Base-by-base conservation (phyloP, 1,140 invertebrate genomes). In the Magallana gigas region DNA sequence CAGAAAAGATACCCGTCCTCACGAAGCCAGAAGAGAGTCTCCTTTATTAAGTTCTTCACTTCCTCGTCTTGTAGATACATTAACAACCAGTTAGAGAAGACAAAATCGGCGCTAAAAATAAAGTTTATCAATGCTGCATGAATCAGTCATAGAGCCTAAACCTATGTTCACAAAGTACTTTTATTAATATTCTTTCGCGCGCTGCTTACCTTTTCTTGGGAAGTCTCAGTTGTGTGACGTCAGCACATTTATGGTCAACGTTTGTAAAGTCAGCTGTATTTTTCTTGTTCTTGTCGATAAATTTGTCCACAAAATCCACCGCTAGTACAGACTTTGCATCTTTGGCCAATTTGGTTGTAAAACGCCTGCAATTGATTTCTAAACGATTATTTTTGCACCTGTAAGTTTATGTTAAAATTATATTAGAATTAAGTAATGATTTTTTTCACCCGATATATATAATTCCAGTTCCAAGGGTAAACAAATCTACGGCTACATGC, bases 21-120 rank as follows among this genome's bases (percentile, higher is more conserved):
- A 84, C 93, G 93, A 9, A 96, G 92, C 96, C 96, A 96, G 59
- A 89, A 85, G 6, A 96, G 89, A 58, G 95, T 93, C 85, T 95
- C 95, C 57, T 91, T 87, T 8, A 96, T 91, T 9, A 96, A 92
- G 16, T 93, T 90, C 59, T 94, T 91, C 6, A 95, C 94, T 90
- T 96, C 96, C 6, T 93, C 91, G 88, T 96, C 96, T 60, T 92
- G 92, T 58, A 96, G 89, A 90, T 96, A 96, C 96, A 96, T 96
- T 80, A 96, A 94, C 18, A 96, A 93, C 96, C 96, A 96, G 91
- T 96, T 96, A 89, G 96, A 96, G 92, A 96, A 96, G 5, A 96
- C 94, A 23, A 96, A 85, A 89, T 96, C 96, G 60, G 84, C 36
- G 84, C 83, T 84, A 80, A 76, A 57, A 88, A 23, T 23, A 57